Percentiles rank a stretch among this genome's conserved stretches.
Evolutionary conservation across 2,888 invertebrate genomes (phyloP).

Genomic region (Nemotelus nigrinus): DNA sequence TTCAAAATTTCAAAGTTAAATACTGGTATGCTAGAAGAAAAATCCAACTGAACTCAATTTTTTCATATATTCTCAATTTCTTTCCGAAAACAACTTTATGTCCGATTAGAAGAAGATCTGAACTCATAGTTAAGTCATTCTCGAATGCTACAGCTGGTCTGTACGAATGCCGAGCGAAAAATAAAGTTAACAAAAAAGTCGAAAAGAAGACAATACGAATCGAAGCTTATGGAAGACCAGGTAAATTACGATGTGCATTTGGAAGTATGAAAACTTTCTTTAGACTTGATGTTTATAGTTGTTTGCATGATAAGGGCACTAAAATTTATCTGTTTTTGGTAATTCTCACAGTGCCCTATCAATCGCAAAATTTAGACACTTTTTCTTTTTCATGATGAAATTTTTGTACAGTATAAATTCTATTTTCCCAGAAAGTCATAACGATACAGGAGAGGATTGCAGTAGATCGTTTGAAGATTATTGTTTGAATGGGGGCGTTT

Average conservation of each 20-base stretch:
- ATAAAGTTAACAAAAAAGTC: conserved; percentile 62
- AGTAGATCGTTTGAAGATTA: conserved; percentile 67
- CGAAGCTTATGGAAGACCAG: conserved; percentile 60
- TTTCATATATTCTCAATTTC: too few relatives aligned
- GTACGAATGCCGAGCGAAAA: conserved; percentile 84
- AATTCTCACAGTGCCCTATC: not conserved
- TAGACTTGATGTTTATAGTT: not conserved
- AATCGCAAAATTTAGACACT: not conserved
- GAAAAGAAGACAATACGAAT: conserved; percentile 62
- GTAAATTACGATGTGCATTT: not conserved
- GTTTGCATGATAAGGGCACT: not conserved
- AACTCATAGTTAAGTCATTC: conserved; percentile 80
- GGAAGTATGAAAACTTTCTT: not conserved
- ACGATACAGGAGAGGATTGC: conserved; percentile 42
- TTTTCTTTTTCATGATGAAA: not conserved
- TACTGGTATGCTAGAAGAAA: too few relatives aligned
- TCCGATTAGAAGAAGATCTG: conserved; percentile 77
- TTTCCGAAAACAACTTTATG: conserved; percentile 58
- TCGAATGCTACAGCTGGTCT: conserved; percentile 78
- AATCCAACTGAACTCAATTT: too few relatives aligned
- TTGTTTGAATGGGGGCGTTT: conserved; percentile 89
- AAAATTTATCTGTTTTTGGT: too few relatives aligned
- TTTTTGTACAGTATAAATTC: too few relatives aligned
- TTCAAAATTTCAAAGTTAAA: not conserved
- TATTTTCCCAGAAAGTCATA: conserved; percentile 33